Evolutionary conservation across 2,888 invertebrate species (phyloP).

Genomic region (Morpho achilles): DNA sequence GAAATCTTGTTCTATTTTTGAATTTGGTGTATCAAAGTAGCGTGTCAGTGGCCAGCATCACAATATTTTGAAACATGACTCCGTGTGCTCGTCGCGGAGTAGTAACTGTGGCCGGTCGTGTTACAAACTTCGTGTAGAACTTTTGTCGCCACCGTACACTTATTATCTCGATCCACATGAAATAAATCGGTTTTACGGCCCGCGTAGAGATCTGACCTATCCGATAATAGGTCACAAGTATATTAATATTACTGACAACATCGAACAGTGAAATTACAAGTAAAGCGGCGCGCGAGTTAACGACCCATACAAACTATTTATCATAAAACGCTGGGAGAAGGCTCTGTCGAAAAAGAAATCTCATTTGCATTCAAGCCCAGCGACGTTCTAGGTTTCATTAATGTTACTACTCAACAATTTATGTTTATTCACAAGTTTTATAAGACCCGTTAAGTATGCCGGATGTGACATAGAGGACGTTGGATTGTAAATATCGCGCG

Average conservation of each 20-base stretch:
- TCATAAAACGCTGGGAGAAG: slow-evolving; percentile 63
- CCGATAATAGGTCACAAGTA: slow-evolving; percentile 68
- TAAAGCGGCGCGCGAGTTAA: slow-evolving; percentile 61
- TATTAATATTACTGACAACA: slow-evolving; percentile 74
- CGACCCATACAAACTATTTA: slow-evolving; percentile 68
- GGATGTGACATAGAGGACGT: slow-evolving; percentile 54
- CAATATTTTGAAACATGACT: slow-evolving; percentile 67
- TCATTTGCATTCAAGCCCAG: slow-evolving; percentile 65
- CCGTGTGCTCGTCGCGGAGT: slow-evolving; percentile 27
- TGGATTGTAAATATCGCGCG: slow-evolving; percentile 51
- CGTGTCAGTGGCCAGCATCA: slow-evolving; percentile 18
- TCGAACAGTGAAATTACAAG: slow-evolving; percentile 67
- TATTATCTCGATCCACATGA: slow-evolving; percentile 59
- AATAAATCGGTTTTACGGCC: slow-evolving; percentile 55
- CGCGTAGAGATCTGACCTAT: slow-evolving; percentile 55
- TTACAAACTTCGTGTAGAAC: slow-evolving; percentile 41
- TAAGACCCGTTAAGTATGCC: slow-evolving; percentile 59
- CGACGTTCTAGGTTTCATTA: slow-evolving; percentile 32
- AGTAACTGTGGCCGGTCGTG: slow-evolving; percentile 46
- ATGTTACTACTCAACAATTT: slow-evolving; percentile 25
- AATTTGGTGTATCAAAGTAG: neutral
- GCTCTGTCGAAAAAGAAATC: slow-evolving; percentile 66
- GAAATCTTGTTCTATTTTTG: neutral
- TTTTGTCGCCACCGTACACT: slow-evolving; percentile 35
- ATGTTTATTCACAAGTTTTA: slow-evolving; percentile 60